Evolutionary conservation across 2,888 invertebrate species (phyloP), one percentile per base, ranked within the genome.

Genomic region (Ceriagrion tenellum): DNA sequence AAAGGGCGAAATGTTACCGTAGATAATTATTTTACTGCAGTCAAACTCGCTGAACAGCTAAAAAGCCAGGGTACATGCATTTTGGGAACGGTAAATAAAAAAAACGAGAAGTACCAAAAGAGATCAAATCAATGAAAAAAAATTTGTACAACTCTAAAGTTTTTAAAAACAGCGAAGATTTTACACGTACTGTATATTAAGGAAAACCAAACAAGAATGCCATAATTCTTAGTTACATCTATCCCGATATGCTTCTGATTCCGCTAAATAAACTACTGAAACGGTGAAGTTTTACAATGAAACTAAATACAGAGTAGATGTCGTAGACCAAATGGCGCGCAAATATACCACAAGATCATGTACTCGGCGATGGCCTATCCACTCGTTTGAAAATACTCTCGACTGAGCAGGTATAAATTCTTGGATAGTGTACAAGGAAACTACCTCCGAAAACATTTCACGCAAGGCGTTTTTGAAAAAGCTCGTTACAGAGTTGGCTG

Each of bases 291-390:
- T 88, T 88, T 88, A 88, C 88, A 88, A 88, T 88, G 40, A 88
- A 40, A 30, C 88, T 35, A 88, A 88, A 88, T 88, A 88, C 40
- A 30, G 88, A 88, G 40, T 88, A 88, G 88, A 88, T 30, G 40
- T 88, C 30, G 40, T 88, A 20, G 88, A 88, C 30, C 88, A 88
- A 88, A 88, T 88, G 88, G 88, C 88, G 40, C 88, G 88, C 88
- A 88, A 88, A 40, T 88, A 88, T 40, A 35, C 88, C 40, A 40
- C 40, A 30, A 88, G 23, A 16, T 13, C 88, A 88, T 30, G 13
- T 40, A 35, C 88, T 88, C 88, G 88, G 30, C 88, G 88, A 30
- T 88, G 30, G 88, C 88, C 88, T 88, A 30, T 88, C 40, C 88
- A 88, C 35, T 10, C 40, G 88, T 88, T 88, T 63, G 63, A 63